Evolutionary conservation across 2,888 invertebrate species (phyloP).

Genomic region (Altica lythri): DNA sequence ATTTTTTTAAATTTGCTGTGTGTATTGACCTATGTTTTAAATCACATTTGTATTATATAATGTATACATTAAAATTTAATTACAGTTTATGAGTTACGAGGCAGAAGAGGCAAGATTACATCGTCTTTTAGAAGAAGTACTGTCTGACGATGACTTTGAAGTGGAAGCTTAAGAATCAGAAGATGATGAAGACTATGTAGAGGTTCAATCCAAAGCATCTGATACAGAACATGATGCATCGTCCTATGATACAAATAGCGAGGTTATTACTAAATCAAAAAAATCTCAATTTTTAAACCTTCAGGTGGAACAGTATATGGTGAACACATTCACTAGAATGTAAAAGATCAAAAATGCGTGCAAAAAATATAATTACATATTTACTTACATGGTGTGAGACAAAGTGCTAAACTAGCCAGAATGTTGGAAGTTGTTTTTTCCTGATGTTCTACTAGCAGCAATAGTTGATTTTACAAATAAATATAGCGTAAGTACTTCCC

Average conservation of each 20-base stretch:
- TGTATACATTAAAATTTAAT: no score
- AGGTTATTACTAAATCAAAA: not conserved
- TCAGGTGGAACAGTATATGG: not conserved
- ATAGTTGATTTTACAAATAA: no score
- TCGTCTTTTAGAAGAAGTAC: not conserved
- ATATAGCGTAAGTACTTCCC: no score
- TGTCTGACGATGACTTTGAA: no score
- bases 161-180: no score
- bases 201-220: not conserved
- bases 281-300: not conserved
- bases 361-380: not conserved
- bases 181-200: not conserved
- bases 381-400: not conserved
- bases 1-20: no score
- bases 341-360: not conserved
- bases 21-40: no score
- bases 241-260: no score
- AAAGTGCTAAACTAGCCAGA: not conserved
- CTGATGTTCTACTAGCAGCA: no score
- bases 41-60: no score
- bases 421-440: not conserved
- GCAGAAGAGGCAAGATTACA: not conserved
- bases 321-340: not conserved
- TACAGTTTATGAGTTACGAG: not conserved
- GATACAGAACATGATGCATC: no score